These are phyloP conservation scores for Piezodorus guildinii DNA, from an alignment of 1,140 invertebrate species.

Conservation along the genomic window DNA sequence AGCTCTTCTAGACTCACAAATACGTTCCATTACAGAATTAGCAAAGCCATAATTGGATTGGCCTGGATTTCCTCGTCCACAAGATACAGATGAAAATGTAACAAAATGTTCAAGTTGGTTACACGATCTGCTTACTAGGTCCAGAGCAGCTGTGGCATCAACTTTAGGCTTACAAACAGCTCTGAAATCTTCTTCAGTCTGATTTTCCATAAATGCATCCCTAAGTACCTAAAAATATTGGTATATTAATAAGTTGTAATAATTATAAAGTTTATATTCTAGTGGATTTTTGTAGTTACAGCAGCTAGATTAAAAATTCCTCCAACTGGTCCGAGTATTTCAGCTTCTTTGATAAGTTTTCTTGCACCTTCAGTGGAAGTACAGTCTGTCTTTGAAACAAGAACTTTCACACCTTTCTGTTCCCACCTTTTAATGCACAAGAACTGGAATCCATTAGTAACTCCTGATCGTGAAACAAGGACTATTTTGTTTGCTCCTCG, in stretches of 20 bases:
- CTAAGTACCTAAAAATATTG: constrained; percentile 48
- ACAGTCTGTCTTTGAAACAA: constrained; percentile 55
- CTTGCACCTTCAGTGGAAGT: constrained; percentile 54
- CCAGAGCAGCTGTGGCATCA: constrained; percentile 58
- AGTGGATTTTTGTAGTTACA: constrained; percentile 38
- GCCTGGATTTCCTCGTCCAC: constrained; percentile 87
- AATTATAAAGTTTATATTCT: background rate
- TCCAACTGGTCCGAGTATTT: constrained; percentile 65
- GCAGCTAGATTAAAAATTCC: constrained; percentile 92
- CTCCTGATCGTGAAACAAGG: constrained; percentile 75
- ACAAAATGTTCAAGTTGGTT: constrained; percentile 80
- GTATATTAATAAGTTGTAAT: background rate
- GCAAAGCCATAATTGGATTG: constrained; percentile 93
- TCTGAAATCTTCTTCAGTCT: constrained; percentile 66
- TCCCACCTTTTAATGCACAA: constrained; percentile 64
- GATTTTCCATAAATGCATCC: constrained; percentile 82
- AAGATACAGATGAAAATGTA: constrained; percentile 89
- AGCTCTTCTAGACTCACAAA: constrained; percentile 71
- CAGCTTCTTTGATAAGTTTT: constrained; percentile 55
- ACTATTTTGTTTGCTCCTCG: constrained; percentile 75
- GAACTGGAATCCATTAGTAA: constrained; percentile 79
- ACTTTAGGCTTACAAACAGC: constrained; percentile 68
- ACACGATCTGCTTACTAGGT: constrained; percentile 56
- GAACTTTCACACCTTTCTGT: constrained; percentile 53
- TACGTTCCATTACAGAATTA: constrained; percentile 92